Base-by-base conservation (phyloP, 1,140 invertebrate species). In the Lordiphosa collinella region DNA sequence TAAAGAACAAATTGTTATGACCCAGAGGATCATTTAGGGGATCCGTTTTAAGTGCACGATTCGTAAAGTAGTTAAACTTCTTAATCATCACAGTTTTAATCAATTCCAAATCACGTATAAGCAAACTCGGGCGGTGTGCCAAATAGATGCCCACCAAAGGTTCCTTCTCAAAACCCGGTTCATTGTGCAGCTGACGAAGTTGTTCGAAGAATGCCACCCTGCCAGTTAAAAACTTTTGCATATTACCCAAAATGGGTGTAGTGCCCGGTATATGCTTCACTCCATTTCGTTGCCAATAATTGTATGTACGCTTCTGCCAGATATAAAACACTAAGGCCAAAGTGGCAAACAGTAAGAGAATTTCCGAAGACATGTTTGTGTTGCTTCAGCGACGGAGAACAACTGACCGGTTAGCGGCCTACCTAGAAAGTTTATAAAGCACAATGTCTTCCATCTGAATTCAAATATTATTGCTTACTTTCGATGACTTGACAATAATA, bases 81-180 rank as follows among this genome's bases (percentile, higher is more conserved):
- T 90, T 91, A 1, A 92, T 84, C 18, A 92, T 61, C 22, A 92
- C 88, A 16, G 76, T 63, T 47, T 91, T 91, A 7, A 92, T 82
- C 2, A 92, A 52, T 4, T 91, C 90, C 0, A 90, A 80, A 74
- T 92, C 90, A 9, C 89, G 84, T 0, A 92, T 48, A 0, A 92
- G 53, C 4, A 92, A 13, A 0, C 66, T 73, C 0, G 91, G 91
- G 9, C 80, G 66, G 40, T 88, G 64, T 4, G 89, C 57, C 32
- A 89, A 55, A 48, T 88, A 90, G 7, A 90, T 66, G 0, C 90
- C 90, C 9, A 90, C 51, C 4, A 71, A 40, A 0, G 87, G 70
- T 25, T 76, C 70, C 2, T 80, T 66, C 12, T 82, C 73, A 10
- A 47, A 63, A 11, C 62, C 73, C 0, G 67, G 51, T 3, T 62